Evolutionary conservation across 2,113 vertebrate species (phyloP), one percentile per base, ranked within the genome.

Genomic region (Oostethus manadensis): DNA sequence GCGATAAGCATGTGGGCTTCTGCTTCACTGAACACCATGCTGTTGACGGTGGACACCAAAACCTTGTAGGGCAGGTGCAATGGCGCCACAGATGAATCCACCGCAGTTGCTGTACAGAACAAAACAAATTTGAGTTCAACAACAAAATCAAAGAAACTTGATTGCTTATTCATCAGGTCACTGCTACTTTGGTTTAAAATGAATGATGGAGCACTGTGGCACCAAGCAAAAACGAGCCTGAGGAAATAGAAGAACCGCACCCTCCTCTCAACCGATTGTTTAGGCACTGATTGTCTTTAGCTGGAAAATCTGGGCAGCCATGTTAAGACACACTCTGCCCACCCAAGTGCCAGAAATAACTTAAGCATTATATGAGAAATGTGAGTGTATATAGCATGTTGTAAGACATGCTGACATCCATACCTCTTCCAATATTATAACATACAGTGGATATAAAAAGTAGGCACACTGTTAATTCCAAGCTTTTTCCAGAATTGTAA

Each of bases 1-100:
- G 98, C 93, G 0, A 97, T 94, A 73, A 98, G 92, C 54, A 84
- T 88, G 62, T 94, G 93, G 18, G 92, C 92, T 74, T 98, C 95
- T 0, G 90, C 90, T 72, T 97, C 93, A 0, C 80, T 95, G 86
- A 98, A 94, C 26, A 88, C 88, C 93, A 92, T 96, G 86, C 82
- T 93, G 70, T 88, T 91, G 55, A 98, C 56, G 0, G 92, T 90
- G 59, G 94, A 94, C 53, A 93, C 83, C 2, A 98, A 86, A 0
- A 92, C 89, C 85, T 95, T 96, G 82, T 93, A 98, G 46, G 96
- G 92, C 45, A 97, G 84, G 79, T 88, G 92, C 51, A 94, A 82
- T 1, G 92, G 88, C 1, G 90, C 87, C 0, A 94, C 92, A 17
- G 74, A 56, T 0, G 77, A 66, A 62, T 93, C 91, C 0, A 33